Conservation (phyloP, 2,113 vertebrate species). For the Pipra filicauda region DNA sequence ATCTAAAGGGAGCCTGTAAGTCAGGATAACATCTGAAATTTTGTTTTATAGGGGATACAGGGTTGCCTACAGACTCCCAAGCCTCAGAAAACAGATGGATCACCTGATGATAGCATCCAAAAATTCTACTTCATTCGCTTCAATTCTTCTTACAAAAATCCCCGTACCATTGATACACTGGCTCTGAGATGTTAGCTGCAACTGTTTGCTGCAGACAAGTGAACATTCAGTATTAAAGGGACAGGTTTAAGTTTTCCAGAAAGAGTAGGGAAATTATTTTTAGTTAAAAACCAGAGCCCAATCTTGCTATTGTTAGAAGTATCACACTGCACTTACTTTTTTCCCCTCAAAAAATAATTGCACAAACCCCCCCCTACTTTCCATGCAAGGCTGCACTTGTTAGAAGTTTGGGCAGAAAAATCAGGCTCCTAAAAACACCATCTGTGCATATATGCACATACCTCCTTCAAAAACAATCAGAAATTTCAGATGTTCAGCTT, state of each 20-base stretch:
- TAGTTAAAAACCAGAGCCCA: not conserved
- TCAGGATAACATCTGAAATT: not conserved
- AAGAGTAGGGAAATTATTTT: not conserved
- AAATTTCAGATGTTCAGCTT: not conserved
- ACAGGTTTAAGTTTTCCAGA: not conserved
- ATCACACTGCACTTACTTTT: not conserved
- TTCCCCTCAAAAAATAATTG: not conserved
- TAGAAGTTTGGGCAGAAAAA: slow-evolving; percentile 19
- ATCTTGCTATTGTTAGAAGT: not conserved
- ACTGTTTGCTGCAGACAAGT: not conserved
- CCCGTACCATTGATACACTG: rapidly evolving
- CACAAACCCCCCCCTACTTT: not conserved
- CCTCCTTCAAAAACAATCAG: not conserved
- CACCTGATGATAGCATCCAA: not conserved
- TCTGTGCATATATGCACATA: not conserved
- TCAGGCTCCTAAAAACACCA: slow-evolving; percentile 5
- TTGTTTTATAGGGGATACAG: not conserved
- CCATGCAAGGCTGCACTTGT: not conserved
- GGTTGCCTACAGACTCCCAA: not conserved
- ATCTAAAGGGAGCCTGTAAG: not conserved
- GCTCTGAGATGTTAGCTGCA: not conserved
- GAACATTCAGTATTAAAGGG: not conserved
- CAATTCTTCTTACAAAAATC: rapidly evolving
- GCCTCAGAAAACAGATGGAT: not conserved
- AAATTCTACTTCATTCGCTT: not conserved